Evolutionary conservation across 2,113 vertebrate species (phyloP), one percentile per base, ranked within the genome.

Genomic region (Phyllostomus discolor): DNA sequence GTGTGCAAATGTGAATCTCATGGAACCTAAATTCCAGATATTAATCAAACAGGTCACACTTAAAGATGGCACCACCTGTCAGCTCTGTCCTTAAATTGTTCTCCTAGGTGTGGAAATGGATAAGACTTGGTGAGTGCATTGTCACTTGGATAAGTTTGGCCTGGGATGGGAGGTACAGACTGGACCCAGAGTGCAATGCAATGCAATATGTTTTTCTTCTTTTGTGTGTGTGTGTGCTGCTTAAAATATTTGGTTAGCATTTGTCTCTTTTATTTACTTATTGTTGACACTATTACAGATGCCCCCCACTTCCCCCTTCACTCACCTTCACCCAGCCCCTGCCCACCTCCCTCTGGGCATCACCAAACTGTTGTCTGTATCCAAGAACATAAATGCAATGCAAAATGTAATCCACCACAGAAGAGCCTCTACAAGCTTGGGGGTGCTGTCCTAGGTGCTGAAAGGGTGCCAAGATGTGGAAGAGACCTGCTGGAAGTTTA

Each of bases 361-460:
- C 62, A 64, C 11, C 11, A 15, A 26, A 64, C 11, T 64, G 26
- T 64, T 31, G 28, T 64, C 28, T 64, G 62, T 31, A 31, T 31
- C 62, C 62, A 64, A 14, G 62, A 31, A 31, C 28, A 64, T 31
- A 64, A 41, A 31, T 4, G 20, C 8, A 14, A 28, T 31, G 43
- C 14, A 19, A 64, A 64, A 67, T 15, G 10, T 3, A 38, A n/a
- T 8, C 41, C 59, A 48, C 19, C 52, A 48, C n/a, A 48, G 24
- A 14, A 38, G 75, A 48, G 12, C 0, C 0, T 7, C n/a, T 22
- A 2, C 4, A 0, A 4, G 9, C 10, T 16, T 16, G 50, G 50
- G 50, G 50, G 50, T 16, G 19, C 91, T 95, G 79, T 67, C 88
- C 48, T 5, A 1, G 46, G 91, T 89, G 48, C 88, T 85, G 66